Base-by-base conservation (phyloP, 2,888 invertebrate species). In the Zygothrica quintamaculata region DNA sequence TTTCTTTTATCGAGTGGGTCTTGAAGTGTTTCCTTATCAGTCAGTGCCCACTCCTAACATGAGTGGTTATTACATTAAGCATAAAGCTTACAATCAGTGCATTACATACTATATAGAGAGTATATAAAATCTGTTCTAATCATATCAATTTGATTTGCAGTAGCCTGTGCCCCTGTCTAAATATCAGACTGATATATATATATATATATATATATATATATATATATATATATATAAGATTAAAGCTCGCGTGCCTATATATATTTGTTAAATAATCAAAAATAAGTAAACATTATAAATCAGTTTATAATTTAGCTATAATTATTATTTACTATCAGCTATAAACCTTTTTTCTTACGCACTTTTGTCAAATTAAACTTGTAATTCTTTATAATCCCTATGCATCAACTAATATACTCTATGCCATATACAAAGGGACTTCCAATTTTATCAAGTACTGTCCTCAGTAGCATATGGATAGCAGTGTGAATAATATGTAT, bases 241-340 rank as follows among this genome's bases (percentile, higher is more conserved):
- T 86, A 65, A 39, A 53, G 55, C 43, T 79, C 80, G 77, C 68
- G 80, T 79, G 84, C 18, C 18, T 22, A 3, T 5, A 5, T 66
- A 75, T 56, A 37, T 53, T 50, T 67, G 29, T 55, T 58, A 84
- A 69, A 77, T 77, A 73, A 79, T 79, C 65, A 69, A 71, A 22
- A 22, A 22, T 5, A 2, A 5, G 18, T 22, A 22, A 3, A 22
- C 5, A 22, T 2, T 22, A 22, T 22, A 22, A 22, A 22, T 22
- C 18, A 22, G 18, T 22, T 22, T 15, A 15, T 15, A 59, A 12
- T 47, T 36, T 48, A 2, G 3, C 31, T 39, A 31, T 22, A 37
- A 29, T 29, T 37, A 18, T 31, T 56, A 9, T 42, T 44, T 36
- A 16, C 46, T 40, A 5, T 50, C 47, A 40, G 15, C n/a, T n/a